Conservation (phyloP, 2,888 invertebrate genomes). For the Linyphia triangularis region DNA sequence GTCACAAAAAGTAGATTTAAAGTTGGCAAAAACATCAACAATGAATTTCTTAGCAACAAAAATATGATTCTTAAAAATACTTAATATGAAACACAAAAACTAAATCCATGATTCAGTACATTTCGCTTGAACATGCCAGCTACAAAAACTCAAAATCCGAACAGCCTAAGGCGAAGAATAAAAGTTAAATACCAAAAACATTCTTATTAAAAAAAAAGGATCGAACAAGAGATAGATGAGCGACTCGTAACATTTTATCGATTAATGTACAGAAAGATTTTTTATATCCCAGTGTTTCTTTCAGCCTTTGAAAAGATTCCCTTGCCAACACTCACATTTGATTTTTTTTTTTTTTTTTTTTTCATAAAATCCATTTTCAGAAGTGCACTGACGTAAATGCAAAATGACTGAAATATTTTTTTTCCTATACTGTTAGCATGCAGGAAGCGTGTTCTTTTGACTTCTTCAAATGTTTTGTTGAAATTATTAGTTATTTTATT, state of each 20-base stretch:
- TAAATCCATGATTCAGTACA: too few species aligned
- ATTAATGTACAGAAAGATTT: background rate
- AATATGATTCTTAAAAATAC: too few species aligned
- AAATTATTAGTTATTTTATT: background rate
- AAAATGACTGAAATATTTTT: background rate
- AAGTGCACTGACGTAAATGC: background rate
- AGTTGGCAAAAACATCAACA: too few species aligned
- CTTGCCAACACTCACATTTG: background rate
- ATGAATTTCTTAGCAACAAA: too few species aligned
- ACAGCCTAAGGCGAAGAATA: background rate
- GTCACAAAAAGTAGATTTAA: too few species aligned
- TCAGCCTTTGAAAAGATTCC: background rate
- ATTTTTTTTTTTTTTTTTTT: too few species aligned
- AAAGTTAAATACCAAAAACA: background rate
- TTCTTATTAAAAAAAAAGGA: constrained; percentile 3
- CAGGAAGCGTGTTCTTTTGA: background rate
- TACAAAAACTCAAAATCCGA: background rate
- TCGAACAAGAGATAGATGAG: background rate
- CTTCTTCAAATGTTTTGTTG: background rate
- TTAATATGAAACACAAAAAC: too few species aligned
- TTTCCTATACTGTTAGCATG: background rate
- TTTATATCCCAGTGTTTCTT: background rate
- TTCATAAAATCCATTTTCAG: background rate
- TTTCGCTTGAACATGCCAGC: too few species aligned
- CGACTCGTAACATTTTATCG: background rate